Conservation (phyloP, 1,140 invertebrate species). For the Hylaeus volcanicus region DNA sequence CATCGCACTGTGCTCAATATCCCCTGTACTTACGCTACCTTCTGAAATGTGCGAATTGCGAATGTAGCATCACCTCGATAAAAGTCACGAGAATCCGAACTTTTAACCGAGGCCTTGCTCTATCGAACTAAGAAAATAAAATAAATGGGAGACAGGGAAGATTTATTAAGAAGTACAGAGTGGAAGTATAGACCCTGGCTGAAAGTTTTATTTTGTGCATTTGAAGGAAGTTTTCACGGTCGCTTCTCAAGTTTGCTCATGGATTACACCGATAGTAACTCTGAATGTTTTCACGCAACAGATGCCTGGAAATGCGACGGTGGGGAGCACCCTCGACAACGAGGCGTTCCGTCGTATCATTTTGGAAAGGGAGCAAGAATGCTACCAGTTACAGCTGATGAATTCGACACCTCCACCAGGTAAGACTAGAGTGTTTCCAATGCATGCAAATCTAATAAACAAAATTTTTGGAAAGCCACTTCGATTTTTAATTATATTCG, state of each 20-base stretch:
- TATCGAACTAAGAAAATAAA: no score
- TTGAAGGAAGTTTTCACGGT: background rate
- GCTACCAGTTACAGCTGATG: constrained; percentile 54
- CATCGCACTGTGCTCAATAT: no score
- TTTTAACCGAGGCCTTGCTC: no score
- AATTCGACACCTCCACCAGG: constrained; percentile 66
- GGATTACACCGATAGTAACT: background rate
- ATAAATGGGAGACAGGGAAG: no score
- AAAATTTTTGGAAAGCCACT: no score
- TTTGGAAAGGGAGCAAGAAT: constrained; percentile 64
- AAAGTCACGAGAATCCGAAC: no score
- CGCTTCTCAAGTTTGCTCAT: background rate
- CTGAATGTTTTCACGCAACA: constrained; percentile 25
- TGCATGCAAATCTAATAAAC: background rate
- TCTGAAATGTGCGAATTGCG: no score
- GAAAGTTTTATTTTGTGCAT: background rate
- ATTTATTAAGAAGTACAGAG: no score
- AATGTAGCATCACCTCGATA: no score
- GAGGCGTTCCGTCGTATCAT: constrained; percentile 68
- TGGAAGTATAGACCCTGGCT: no score
- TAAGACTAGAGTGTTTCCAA: constrained; percentile 42
- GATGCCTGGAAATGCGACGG: constrained; percentile 71
- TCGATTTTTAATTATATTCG: no score
- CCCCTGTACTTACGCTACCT: no score
- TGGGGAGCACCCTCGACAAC: constrained; percentile 67